Base-by-base conservation (phyloP, 2,113 vertebrate species). In the Psammodynastes pulverulentus region DNA sequence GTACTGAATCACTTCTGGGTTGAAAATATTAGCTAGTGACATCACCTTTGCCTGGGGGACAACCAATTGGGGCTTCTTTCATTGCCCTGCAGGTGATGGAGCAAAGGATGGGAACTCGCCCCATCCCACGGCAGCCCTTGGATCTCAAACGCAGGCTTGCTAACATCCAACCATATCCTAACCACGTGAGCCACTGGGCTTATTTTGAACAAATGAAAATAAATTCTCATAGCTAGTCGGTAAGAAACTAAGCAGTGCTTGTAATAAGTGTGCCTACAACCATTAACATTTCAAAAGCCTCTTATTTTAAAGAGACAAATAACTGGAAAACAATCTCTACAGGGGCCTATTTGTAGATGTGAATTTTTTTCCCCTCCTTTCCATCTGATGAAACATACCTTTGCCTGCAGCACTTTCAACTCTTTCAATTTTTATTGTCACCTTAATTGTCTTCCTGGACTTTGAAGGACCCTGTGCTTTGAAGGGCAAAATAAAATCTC, bases 341-440 rank as follows among this genome's bases (percentile, higher is more conserved):
- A 21, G 52, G 26, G 19, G 23, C 72, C 19, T 56, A 34, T 92
- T 94, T 91, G 58, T 49, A 34, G 58, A 87, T 90, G 19, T 84
- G 21, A 92, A 45, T 10, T 10, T 49, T 49, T 9, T 49, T 79
- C 84, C 58, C 1, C 29, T 51, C 49, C 86, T 17, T 52, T 91
- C 43, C 29, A 12, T 54, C 53, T n/a, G 91, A 72, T 45, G 23
- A 7, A 3, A 15, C 39, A 54, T 92, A 88, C 93, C 45, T 23
- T 34, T 95, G 43, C 23, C 90, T 89, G 26, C 24, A 93, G 93
- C 0, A 4, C 48, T 94, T 94, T 29, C 72, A 54, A 67, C 15
- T 88, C 94, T 91, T 95, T 92, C 94, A 15, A n/a, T 94, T 86
- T 95, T 88, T 0, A 0, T 88, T 95, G 90, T 94, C 85, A 92